phyloP scores from a whole-genome alignment of 2,113 vertebrate genomes.

The Rallus limicola region DNA sequence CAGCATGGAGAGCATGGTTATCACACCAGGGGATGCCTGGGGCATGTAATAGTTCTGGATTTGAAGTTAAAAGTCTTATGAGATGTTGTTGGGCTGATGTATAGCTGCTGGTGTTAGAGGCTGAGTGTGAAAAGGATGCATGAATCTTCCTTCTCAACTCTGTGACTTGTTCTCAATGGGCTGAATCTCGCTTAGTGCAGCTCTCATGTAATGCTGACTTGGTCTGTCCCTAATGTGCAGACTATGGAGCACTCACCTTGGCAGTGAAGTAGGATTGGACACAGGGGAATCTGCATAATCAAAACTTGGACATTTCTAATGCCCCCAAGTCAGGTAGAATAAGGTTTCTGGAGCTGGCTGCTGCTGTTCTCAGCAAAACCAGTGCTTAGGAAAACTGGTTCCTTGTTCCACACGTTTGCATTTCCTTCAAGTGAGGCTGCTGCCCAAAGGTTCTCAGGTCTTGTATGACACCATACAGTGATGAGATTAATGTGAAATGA shows the following conservation, averaged over 20 bases:
- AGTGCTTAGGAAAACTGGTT: not conserved
- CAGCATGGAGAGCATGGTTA: accelerated
- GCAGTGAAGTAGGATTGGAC: not conserved
- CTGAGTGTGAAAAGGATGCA: not conserved
- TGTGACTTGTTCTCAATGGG: not conserved
- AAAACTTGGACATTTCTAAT: not conserved
- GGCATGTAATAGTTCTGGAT: not conserved
- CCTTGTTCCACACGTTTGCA: not conserved
- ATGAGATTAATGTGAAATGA: not conserved
- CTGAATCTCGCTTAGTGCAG: accelerated
- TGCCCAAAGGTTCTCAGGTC: not conserved
- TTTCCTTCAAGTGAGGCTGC: not conserved
- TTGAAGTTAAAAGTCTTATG: not conserved
- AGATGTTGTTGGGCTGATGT: no score
- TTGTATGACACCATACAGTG: not conserved
- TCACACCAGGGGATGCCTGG: not conserved
- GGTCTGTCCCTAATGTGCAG: not conserved
- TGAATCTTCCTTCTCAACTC: not conserved
- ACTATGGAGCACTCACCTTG: not conserved
- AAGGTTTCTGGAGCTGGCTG: not conserved
- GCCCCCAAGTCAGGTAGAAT: not conserved
- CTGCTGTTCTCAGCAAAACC: not conserved
- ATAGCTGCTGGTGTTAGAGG: not conserved
- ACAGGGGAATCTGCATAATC: not conserved
- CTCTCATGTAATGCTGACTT: no score